These are phyloP conservation scores for Limanda limanda DNA, from an alignment of 2,113 vertebrate genomes.

Conservation along the genomic window DNA sequence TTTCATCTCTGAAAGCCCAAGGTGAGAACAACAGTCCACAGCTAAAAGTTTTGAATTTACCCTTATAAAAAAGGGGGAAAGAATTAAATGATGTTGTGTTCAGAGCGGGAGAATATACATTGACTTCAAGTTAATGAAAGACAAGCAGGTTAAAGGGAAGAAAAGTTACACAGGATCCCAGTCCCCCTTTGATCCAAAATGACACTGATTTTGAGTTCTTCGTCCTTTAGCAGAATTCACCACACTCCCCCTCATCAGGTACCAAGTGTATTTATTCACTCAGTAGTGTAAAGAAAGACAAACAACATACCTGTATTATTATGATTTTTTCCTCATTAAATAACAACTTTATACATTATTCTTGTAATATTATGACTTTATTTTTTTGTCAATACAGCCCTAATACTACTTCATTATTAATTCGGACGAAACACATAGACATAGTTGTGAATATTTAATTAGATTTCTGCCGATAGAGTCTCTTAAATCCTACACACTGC, in stretches of 20 bases:
- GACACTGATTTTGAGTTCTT: conserved; percentile 66
- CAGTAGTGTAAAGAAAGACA: conserved; percentile 66
- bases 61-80: not conserved
- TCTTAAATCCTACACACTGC: not conserved
- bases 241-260: conserved; percentile 46
- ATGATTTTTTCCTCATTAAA: too few relatives aligned
- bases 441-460: not conserved
- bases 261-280: conserved; percentile 52
- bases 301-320: conserved; percentile 12
- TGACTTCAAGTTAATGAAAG: conserved; percentile 33
- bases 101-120: conserved; percentile 24
- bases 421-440: not conserved
- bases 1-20: too few relatives aligned
- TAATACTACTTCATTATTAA: too few relatives aligned
- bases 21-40: not conserved
- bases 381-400: too few relatives aligned
- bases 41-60: not conserved
- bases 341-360: too few relatives aligned
- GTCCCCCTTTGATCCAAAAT: conserved; percentile 46
- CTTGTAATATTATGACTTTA: too few relatives aligned
- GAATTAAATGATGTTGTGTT: not conserved
- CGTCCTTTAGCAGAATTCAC: not conserved
- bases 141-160: conserved; percentile 29
- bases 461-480: not conserved
- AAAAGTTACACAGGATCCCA: conserved; percentile 40